These are phyloP conservation scores for Acronicta aceris DNA, from an alignment of 2,888 invertebrate species.

Conservation along the genomic window DNA sequence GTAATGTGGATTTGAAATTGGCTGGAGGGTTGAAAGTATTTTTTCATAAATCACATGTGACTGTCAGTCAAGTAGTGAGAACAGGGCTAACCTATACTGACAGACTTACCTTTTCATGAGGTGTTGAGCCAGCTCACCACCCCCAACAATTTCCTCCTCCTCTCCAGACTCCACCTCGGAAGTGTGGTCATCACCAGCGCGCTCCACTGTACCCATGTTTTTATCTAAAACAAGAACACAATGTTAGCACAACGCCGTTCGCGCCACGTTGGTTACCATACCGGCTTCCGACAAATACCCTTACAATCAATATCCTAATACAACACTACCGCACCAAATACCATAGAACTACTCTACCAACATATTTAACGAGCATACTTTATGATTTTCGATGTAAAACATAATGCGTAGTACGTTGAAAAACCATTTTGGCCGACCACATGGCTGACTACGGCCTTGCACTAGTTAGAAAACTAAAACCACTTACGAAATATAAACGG, in stretches of 20 bases:
- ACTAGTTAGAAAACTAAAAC: constrained; percentile 48
- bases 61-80: constrained; percentile 10
- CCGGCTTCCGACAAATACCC: constrained; percentile 65
- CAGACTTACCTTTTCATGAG: constrained; percentile 79
- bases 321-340: constrained; percentile 33
- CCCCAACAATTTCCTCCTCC: constrained; percentile 89
- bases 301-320: constrained; percentile 29
- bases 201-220: constrained; percentile 91
- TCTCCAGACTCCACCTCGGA: constrained; percentile 92
- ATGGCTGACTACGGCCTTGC: constrained; percentile 72
- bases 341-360: constrained; percentile 40
- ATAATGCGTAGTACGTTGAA: constrained; percentile 85
- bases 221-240: constrained; percentile 75
- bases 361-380: constrained; percentile 40
- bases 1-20: too few species aligned
- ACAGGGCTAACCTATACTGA: constrained; percentile 55
- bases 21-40: constrained; percentile 1
- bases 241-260: constrained; percentile 60
- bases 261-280: constrained; percentile 82
- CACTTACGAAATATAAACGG: constrained; percentile 53
- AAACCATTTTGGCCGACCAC: constrained; percentile 80
- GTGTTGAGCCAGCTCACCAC: constrained; percentile 84
- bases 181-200: constrained; percentile 90
- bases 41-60: constrained; percentile 23
- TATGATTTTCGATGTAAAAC: constrained; percentile 69